phyloP scores from a whole-genome alignment of 2,888 invertebrate genomes.

The Anthrax anthrax region DNA sequence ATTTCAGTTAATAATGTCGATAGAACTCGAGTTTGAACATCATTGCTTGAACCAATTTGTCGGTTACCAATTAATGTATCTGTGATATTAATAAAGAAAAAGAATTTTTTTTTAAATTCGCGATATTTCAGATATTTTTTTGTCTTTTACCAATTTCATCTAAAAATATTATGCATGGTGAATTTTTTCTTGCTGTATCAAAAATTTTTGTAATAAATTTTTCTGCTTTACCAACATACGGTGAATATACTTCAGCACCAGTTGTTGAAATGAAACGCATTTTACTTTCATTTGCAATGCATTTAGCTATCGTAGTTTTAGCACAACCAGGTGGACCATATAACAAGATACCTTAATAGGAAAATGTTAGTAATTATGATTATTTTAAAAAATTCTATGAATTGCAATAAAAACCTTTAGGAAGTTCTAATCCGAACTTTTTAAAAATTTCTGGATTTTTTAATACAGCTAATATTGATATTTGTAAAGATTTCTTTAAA shows the following conservation, averaged over 20 bases:
- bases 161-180: constrained; percentile 46
- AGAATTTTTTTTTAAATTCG: neutral
- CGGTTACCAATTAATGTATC: constrained; percentile 38
- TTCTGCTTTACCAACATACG: constrained; percentile 50
- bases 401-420: constrained; percentile 31
- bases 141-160: constrained; percentile 47
- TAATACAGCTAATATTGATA: constrained; percentile 43
- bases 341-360: constrained; percentile 37
- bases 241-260: constrained; percentile 48
- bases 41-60: constrained; percentile 21
- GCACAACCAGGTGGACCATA: constrained; percentile 53
- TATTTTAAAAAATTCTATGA: neutral
- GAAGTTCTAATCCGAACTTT: constrained; percentile 40
- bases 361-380: neutral
- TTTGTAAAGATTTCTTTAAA: constrained; percentile 38
- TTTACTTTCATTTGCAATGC: constrained; percentile 39
- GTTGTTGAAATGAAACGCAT: constrained; percentile 42
- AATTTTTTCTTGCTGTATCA: constrained; percentile 41
- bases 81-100: constrained; percentile 13
- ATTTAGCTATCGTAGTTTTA: constrained; percentile 46
- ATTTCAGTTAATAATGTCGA: constrained; percentile 49
- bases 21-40: constrained; percentile 43
- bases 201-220: constrained; percentile 43
- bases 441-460: constrained; percentile 39
- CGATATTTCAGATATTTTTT: neutral